These are phyloP conservation scores for Sceloporus undulatus DNA, from an alignment of 2,113 vertebrate species.

Conservation along the genomic window DNA sequence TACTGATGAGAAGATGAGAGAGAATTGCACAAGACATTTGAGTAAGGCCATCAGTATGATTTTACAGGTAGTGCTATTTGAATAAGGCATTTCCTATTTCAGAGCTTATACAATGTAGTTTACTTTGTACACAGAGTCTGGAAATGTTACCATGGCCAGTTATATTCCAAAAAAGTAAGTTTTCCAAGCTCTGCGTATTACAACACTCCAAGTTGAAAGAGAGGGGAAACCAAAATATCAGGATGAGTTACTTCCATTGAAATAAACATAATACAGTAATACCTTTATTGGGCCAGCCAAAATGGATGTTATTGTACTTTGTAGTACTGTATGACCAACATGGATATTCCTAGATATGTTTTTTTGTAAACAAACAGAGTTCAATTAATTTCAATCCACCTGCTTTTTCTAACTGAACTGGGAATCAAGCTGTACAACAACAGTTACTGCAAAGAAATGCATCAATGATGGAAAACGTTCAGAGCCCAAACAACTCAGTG, in stretches of 20 bases:
- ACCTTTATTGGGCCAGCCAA: too few relatives aligned
- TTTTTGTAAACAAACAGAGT: not conserved
- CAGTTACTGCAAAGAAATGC: not conserved
- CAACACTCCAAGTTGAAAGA: not conserved
- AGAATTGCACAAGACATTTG: not conserved
- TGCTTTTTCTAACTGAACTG: constrained; percentile 13
- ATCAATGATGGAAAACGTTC: constrained; percentile 23
- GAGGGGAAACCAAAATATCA: not conserved
- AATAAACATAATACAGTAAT: not conserved
- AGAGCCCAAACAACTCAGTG: not conserved
- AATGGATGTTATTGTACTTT: too few relatives aligned
- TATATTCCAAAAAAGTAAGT: too few relatives aligned
- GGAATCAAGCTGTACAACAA: not conserved
- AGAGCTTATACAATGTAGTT: not conserved
- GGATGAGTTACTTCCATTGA: not conserved
- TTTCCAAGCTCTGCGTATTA: too few relatives aligned
- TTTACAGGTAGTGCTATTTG: not conserved
- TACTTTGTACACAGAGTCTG: not conserved
- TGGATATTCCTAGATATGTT: too few relatives aligned
- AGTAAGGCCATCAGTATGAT: not conserved
- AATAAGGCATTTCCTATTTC: not conserved
- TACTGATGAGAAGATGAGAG: not conserved
- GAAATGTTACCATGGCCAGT: too few relatives aligned
- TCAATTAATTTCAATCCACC: not conserved
- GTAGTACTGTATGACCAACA: too few relatives aligned